Conservation (phyloP, 2,888 invertebrate species). For the Protonemura montana region DNA sequence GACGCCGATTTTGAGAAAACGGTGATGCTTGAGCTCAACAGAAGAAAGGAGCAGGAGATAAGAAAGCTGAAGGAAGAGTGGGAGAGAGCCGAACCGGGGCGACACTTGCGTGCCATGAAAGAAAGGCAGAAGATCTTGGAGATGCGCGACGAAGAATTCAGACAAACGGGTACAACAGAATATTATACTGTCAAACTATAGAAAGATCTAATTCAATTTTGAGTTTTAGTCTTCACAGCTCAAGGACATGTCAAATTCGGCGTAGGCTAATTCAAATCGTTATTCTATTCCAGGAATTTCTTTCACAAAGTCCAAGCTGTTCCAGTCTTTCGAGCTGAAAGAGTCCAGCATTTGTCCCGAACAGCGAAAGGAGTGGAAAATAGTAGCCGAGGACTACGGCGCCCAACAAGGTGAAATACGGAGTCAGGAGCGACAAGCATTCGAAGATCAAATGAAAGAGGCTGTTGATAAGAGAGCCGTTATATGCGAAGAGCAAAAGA, state of each 20-base stretch:
- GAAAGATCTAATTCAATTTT: too few relatives aligned
- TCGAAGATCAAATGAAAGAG: background rate
- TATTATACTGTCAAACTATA: too few relatives aligned
- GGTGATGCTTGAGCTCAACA: conserved; percentile 1
- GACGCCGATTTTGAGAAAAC: background rate
- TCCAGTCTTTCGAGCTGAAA: too few relatives aligned
- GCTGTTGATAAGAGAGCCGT: background rate
- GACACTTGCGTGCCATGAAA: background rate
- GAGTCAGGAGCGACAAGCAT: background rate
- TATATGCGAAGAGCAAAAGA: background rate
- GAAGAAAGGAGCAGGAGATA: background rate
- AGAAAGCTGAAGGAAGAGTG: background rate
- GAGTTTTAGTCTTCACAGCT: too few relatives aligned
- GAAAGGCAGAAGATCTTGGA: background rate
- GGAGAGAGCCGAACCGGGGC: background rate
- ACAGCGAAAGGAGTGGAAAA: background rate
- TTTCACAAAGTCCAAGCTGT: too few relatives aligned
- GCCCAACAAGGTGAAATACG: background rate
- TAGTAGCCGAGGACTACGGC: background rate
- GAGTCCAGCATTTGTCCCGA: too few relatives aligned
- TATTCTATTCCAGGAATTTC: too few relatives aligned
- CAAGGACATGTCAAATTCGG: too few relatives aligned
- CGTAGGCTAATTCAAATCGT: too few relatives aligned
- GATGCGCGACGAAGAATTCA: background rate
- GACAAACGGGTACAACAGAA: background rate